Percentiles rank a stretch among this genome's conserved stretches.
Evolutionary conservation across 2,797 vertebrate genomes (phyloP).

Genomic region (Anguilla obscura): DNA sequence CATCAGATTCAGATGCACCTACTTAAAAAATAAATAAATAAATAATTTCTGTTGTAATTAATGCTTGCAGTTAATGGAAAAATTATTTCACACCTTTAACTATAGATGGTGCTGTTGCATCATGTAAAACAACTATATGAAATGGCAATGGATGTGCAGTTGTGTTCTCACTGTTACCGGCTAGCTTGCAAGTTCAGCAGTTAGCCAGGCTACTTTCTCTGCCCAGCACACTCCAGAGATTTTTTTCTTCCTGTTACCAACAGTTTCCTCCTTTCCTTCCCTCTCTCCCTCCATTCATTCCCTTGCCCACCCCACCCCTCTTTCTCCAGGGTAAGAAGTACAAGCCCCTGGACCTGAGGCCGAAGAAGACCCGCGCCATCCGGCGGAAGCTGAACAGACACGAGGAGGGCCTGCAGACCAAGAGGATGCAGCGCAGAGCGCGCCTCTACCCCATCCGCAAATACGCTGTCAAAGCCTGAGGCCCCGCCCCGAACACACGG

Average conservation of each 20-base stretch:
- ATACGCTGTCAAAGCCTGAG: slow-evolving; percentile 90
- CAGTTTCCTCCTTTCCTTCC: not conserved
- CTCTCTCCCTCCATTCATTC: not conserved
- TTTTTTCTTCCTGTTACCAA: not conserved
- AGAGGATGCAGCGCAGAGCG: slow-evolving; percentile 91
- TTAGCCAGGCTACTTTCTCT: not conserved
- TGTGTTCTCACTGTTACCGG: not conserved
- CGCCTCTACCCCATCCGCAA: slow-evolving; percentile 87
- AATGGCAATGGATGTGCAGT: not conserved
- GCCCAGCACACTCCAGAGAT: not conserved
- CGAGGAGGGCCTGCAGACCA: slow-evolving; percentile 87
- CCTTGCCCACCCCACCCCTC: not conserved
- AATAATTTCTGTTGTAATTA: too few species aligned
- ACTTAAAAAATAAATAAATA: too few species aligned
- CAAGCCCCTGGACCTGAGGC: slow-evolving; percentile 93
- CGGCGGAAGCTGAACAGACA: slow-evolving; percentile 87
- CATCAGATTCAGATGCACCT: too few species aligned
- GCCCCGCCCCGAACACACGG: not conserved
- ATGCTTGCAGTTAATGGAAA: too few species aligned
- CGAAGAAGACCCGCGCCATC: slow-evolving; percentile 94
- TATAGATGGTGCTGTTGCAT: too few species aligned
- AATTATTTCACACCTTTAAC: too few species aligned
- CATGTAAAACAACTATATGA: not conserved
- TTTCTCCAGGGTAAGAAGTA: slow-evolving; percentile 89
- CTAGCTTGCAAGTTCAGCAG: not conserved